phyloP scores from a whole-genome alignment of 2,797 vertebrate species.

The Dendrocincla fuliginosa region DNA sequence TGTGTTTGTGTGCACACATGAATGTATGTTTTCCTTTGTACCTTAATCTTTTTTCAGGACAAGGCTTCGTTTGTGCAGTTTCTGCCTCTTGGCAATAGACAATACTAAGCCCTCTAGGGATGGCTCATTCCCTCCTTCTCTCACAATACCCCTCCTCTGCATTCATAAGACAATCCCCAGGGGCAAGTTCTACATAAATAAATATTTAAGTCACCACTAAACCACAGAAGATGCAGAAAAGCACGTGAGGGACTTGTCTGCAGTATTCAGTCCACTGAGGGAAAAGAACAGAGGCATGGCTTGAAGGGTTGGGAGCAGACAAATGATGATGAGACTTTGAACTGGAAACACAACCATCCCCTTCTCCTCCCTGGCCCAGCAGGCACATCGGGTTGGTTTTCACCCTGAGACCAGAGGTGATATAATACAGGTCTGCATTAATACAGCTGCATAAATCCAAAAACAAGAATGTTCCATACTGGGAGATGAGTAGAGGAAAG shows the following conservation, averaged over 20 bases:
- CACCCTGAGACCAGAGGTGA: background rate
- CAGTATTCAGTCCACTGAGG: background rate
- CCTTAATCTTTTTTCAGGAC: background rate
- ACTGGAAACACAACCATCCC: background rate
- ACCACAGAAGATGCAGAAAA: background rate
- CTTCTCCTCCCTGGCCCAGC: background rate
- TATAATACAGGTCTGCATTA: background rate
- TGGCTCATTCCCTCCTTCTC: background rate
- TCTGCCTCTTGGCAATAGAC: background rate
- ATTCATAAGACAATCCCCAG: slow-evolving; percentile 11
- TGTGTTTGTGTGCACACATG: background rate
- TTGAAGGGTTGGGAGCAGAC: background rate
- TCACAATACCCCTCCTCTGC: background rate
- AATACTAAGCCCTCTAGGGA: background rate
- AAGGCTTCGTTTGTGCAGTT: background rate
- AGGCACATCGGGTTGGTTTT: background rate
- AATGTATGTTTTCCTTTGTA: background rate
- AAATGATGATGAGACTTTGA: background rate
- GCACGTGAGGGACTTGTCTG: background rate
- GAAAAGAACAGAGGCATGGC: background rate
- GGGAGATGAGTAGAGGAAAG: background rate
- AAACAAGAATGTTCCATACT: background rate
- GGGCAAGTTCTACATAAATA: slow-evolving; percentile 42
- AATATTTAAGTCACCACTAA: slow-evolving; percentile 44
- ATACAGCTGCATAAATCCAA: background rate